Base-by-base conservation (phyloP, 2,797 vertebrate species). In the Falco berigora region DNA sequence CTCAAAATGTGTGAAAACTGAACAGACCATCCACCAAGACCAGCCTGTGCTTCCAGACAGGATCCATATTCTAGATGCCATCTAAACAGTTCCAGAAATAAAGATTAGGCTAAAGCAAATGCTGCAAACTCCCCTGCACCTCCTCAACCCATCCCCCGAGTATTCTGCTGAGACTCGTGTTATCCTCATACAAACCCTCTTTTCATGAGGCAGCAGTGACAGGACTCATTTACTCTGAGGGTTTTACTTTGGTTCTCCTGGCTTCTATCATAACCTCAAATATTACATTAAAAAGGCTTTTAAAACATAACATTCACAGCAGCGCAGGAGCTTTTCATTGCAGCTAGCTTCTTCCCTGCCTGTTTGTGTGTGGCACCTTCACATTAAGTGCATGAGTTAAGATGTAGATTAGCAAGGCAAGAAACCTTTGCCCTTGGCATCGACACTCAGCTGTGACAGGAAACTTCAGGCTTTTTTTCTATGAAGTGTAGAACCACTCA, bases 241-340 rank as follows among this genome's bases (percentile, higher is more conserved):
- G 86, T 76, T 95, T 97, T 86, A 93, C 96, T 96, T 90, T 49
- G 90, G 95, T 94, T 62, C 90, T 95, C 94, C 90, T 95, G 96
- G 94, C 88, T 94, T 96, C 82, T 86, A 92, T 95, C 90, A 96
- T 92, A 95, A 92, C 90, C 94, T 77, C 88, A 73, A 95, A 90
- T 96, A 96, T 92, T 88, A 94, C 93, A 97, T 88, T 96, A 94
- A 93, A 95, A 95, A 94, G 84, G 92, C 95, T 97, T 97, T 96
- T 91, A 95, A 94, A 94, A 68, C 95, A 66, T 81, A 95, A 95
- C 94, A 96, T 86, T 95, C 59, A 49, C 79, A 81, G 82, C 90
- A 62, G 73, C 3, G 53, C 72, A 88, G 91, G 75, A 87, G 90
- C 89, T 90, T 89, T 84, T 55, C 90, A 58, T 5, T 52, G 83